Evolutionary conservation across 2,797 vertebrate species (phyloP), one percentile per base, ranked within the genome.

Genomic region (Pipistrellus pipistrellus): DNA sequence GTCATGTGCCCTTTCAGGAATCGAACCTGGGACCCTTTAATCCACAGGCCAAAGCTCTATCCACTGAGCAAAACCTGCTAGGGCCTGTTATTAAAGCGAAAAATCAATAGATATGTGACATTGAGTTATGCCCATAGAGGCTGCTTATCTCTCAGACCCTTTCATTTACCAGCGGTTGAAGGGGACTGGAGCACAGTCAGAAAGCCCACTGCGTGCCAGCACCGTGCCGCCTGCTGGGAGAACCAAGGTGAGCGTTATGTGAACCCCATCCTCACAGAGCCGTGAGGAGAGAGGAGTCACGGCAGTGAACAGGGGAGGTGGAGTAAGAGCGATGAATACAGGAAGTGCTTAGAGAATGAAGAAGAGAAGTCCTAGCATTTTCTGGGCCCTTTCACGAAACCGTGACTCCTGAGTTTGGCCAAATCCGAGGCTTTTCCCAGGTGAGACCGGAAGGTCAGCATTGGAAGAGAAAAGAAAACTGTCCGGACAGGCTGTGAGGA

Each of bases 161-260:
- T 51, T 66, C 62, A 2, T 2, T 38, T 57, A 27, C 41, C 62
- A 0, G 32, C 15, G 80, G 46, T 35, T 17, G 48, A 23, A 21
- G 5, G 14, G 35, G 35, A 27, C 38, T 4, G 32, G 27, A 35
- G 55, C 38, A 8, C n/a, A 12, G 51, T 9, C 17, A 3, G 2
- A 1, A 10, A 10, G 32, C 23, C 11, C 4, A 6, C 38, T 30
- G 0, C 1, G 0, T 55, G 82, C 59, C 6, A 2, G 53, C 75
- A 25, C 14, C 1, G 30, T 6, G 51, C 68, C 21, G 0, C 44
- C 44, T 32, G 27, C 38, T 48, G 41, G 17, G 38, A 44, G 30
- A 0, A 13, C 18, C 75, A 46, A 9, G 20, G 5, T 0, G 20
- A 21, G 5, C 2, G 1, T 4, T 21, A 8, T 5, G 0, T 6